Base-by-base conservation (phyloP, 2,888 invertebrate species). In the Drosophila putrida region DNA sequence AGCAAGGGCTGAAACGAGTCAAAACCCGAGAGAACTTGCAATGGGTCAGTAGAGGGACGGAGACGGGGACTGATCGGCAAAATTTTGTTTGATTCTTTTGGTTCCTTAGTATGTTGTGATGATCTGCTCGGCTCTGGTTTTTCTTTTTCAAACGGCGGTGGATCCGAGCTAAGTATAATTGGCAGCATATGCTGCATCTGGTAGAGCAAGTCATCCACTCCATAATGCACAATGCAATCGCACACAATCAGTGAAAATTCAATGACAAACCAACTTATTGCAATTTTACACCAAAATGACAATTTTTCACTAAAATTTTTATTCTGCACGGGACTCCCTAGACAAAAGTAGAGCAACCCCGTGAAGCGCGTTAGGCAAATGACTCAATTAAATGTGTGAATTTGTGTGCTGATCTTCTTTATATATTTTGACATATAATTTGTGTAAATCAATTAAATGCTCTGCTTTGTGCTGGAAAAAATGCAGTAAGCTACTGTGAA, bases 141-240 rank as follows among this genome's bases (percentile, higher is more conserved):
- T 57, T 31, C 13, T 47, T 15, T 15, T 49, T 33, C 20, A n/a
- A 4, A 4, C 28, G 28, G 9, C 28, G 13, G 27, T 46, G 9
- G 28, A 28, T 28, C 49, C 33, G 51, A 51, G 33, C 33, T n/a
- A 41, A 57, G 43, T 10, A 53, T 83, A 83, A 82, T 86, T 86
- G 87, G 71, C 72, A 75, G 71, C 80, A 71, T 71, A 68, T 54
- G 49, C 47, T 38, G 25, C 58, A 57, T 57, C 53, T 43, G 57
- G 11, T 25, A 43, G 49, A 49, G 41, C 41, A n/a, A 67, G 71
- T 79, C 72, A 69, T 65, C 27, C 25, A 46, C 25, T 11, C 4
- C 55, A 67, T 67, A 75, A 65, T 62, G 46, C 28, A 53, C 13
- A 53, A 47, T 49, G 20, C 11, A 33, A 27, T 28, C 15, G 9